Evolutionary conservation across 2,888 invertebrate genomes (phyloP).

Genomic region (Trisateles emortualis): DNA sequence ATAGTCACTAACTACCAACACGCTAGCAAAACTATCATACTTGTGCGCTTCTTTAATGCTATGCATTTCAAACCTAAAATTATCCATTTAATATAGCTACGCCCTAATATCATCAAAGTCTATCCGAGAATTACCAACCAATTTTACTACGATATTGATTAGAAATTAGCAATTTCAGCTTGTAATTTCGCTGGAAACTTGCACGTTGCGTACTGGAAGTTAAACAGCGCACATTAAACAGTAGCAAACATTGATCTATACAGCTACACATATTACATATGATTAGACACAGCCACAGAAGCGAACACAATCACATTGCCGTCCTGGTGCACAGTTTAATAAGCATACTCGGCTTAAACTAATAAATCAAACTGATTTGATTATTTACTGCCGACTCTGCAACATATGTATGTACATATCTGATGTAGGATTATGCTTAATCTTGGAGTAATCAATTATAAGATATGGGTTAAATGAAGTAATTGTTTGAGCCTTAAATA

Average conservation of each 20-base stretch:
- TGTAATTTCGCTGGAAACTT: conserved; percentile 19
- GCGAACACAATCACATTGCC: conserved; percentile 65
- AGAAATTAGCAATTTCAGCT: conserved; percentile 23
- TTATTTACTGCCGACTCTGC: conserved; percentile 69
- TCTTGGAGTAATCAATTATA: conserved; percentile 7
- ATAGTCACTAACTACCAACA: too few species aligned
- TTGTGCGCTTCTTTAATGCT: background rate
- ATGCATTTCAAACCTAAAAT: background rate
- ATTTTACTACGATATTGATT: conserved; percentile 26
- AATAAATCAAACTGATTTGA: conserved; percentile 81
- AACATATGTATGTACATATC: conserved; percentile 48
- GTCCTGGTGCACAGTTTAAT: conserved; percentile 70
- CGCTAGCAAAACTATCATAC: too few species aligned
- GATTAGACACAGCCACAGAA: conserved; percentile 39
- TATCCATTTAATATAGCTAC: background rate
- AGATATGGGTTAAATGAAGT: background rate
- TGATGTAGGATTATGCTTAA: conserved; percentile 30
- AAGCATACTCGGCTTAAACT: conserved; percentile 71
- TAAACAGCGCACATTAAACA: conserved; percentile 43
- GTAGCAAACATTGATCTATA: conserved; percentile 25
- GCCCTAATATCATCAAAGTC: conserved; percentile 7
- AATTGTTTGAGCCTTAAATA: too few species aligned
- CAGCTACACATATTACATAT: conserved; percentile 16
- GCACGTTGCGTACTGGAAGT: conserved; percentile 35
- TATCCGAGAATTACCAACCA: conserved; percentile 15